Percentiles rank a stretch among this genome's conserved stretches.
Evolutionary conservation across 2,888 invertebrate species (phyloP).

Genomic region (Lingula anatina): DNA sequence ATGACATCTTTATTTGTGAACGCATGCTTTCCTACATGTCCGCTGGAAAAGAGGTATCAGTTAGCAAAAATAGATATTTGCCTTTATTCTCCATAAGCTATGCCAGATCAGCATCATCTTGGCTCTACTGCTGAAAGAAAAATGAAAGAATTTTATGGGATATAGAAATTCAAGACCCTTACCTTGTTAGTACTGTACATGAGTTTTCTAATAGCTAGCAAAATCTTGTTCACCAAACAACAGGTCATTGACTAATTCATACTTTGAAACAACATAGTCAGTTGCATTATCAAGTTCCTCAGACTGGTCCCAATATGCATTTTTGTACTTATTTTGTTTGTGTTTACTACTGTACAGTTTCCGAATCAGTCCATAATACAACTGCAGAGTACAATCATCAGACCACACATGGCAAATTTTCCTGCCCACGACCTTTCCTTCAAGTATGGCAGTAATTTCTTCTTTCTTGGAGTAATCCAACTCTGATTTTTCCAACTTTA

Average conservation of each 20-base stretch:
- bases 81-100: too few species aligned
- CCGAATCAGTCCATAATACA: conserved; percentile 4
- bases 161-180: too few species aligned
- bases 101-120: too few species aligned
- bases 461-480: conserved; percentile 1
- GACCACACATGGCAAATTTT: conserved; percentile 9
- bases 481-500: conserved; percentile 3
- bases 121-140: too few species aligned
- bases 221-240: conserved; percentile 1
- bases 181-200: too few species aligned
- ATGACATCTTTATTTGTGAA: too few species aligned
- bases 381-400: not conserved
- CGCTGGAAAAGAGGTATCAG: too few species aligned
- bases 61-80: too few species aligned
- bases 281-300: conserved; percentile 1
- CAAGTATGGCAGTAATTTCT: conserved; percentile 4
- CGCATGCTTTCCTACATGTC: too few species aligned
- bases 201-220: too few species aligned
- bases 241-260: conserved; percentile 4
- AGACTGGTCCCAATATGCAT: conserved; percentile 5
- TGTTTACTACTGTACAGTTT: conserved; percentile 1
- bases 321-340: not conserved
- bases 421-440: conserved; percentile 7
- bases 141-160: too few species aligned
- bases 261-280: conserved; percentile 4